These are phyloP conservation scores for Eupithecia tripunctaria DNA, from an alignment of 2,888 invertebrate species.

Conservation along the genomic window DNA sequence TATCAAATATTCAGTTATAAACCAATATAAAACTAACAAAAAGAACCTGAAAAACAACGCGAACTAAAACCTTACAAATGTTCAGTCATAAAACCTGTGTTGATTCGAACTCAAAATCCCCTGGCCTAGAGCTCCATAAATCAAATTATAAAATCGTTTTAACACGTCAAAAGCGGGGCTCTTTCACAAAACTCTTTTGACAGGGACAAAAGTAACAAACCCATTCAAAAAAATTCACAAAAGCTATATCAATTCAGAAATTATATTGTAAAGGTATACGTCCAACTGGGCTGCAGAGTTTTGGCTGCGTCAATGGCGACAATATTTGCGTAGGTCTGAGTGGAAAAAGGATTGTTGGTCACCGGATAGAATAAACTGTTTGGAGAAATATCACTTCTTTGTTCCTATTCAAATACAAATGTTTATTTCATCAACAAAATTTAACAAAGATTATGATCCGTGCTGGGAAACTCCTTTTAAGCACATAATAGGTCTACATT, in stretches of 20 bases:
- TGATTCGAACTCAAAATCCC: background rate
- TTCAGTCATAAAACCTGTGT: background rate
- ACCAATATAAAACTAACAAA: background rate
- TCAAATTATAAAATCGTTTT: slow-evolving; percentile 9
- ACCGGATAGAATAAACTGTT: too few relatives aligned
- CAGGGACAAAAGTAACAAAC: slow-evolving; percentile 1
- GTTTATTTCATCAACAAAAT: too few relatives aligned
- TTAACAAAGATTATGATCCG: too few relatives aligned
- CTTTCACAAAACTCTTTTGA: slow-evolving; percentile 14
- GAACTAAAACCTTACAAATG: background rate
- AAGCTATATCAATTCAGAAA: slow-evolving; percentile 6
- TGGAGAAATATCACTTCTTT: background rate
- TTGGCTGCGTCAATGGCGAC: background rate
- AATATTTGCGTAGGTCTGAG: too few relatives aligned
- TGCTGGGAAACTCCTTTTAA: too few relatives aligned
- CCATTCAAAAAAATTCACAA: slow-evolving; percentile 12
- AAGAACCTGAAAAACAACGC: background rate
- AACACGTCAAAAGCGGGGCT: slow-evolving; percentile 7
- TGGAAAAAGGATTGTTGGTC: too few relatives aligned
- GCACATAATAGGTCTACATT: too few relatives aligned
- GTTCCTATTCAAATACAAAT: too few relatives aligned
- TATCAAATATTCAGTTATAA: too few relatives aligned
- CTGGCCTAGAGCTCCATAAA: background rate
- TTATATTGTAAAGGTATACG: slow-evolving; percentile 10
- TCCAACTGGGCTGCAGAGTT: background rate